Percentiles rank a stretch among this genome's conserved stretches.
Conservation (phyloP, 2,888 invertebrate species). For the Lycocerus yunnanus region DNA sequence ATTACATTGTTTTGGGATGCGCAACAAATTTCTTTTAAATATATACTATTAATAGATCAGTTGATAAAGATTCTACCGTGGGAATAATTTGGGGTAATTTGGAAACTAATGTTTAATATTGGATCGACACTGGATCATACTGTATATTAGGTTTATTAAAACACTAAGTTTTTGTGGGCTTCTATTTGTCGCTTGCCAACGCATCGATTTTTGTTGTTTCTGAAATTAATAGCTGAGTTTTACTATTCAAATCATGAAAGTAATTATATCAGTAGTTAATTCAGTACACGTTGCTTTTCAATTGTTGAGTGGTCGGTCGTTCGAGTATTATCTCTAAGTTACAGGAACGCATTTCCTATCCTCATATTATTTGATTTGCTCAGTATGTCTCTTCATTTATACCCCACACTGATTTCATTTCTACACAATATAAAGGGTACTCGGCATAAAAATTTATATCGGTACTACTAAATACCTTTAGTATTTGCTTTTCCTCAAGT, state of each 20-base stretch:
- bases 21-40: too few species aligned
- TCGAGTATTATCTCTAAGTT: constrained; percentile 18
- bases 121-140: background rate
- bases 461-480: background rate
- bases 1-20: too few species aligned
- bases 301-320: constrained; percentile 21
- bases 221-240: constrained; percentile 18
- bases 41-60: too few species aligned
- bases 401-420: background rate
- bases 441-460: background rate
- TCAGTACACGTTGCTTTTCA: constrained; percentile 22
- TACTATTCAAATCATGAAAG: constrained; percentile 18
- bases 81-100: too few species aligned
- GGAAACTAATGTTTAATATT: too few species aligned
- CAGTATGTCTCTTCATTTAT: background rate
- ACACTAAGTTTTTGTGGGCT: background rate
- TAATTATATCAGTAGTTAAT: constrained; percentile 17
- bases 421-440: background rate
- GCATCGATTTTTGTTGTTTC: constrained; percentile 1
- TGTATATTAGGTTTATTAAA: background rate
- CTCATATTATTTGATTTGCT: background rate
- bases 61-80: too few species aligned
- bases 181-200: background rate
- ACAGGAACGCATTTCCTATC: constrained; percentile 5
- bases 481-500: background rate